Conservation (phyloP, 2,113 vertebrate species). For the Tupaia chinensis region DNA sequence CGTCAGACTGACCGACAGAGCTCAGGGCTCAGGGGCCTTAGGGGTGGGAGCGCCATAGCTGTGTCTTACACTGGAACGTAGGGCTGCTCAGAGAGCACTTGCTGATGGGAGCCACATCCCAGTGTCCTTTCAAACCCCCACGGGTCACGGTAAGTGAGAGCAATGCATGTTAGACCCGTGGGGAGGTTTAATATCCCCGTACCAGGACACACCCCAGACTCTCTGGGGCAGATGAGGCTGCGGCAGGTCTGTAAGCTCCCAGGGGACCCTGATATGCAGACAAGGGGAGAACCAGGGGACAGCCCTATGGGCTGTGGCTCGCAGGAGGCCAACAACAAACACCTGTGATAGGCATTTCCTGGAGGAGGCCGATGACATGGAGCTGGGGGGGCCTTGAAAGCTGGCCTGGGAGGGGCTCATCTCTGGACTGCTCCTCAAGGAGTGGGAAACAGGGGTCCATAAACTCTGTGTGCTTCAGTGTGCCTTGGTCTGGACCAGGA, state of each 20-base stretch:
- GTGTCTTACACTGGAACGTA: accelerated
- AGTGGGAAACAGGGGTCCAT: neutral
- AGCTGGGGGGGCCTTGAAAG: neutral
- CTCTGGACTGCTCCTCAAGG: neutral
- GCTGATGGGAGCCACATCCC: neutral
- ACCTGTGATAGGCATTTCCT: neutral
- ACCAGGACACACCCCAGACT: neutral
- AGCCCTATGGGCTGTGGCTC: neutral
- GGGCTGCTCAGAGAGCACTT: neutral
- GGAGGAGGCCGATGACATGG: neutral
- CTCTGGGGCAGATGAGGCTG: neutral
- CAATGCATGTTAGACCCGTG: neutral
- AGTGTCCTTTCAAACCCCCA: neutral
- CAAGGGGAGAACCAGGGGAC: neutral
- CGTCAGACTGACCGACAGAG: neutral
- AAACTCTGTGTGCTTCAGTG: neutral
- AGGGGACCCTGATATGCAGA: neutral
- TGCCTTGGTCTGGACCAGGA: neutral
- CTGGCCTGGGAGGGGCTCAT: neutral
- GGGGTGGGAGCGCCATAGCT: neutral
- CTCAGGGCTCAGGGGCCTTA: accelerated
- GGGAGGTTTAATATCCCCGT: neutral
- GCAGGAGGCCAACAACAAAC: neutral
- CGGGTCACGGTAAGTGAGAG: too few relatives aligned
- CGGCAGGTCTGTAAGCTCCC: neutral